phyloP scores from a whole-genome alignment of 2,113 vertebrate species.

The Cololabis saira region DNA sequence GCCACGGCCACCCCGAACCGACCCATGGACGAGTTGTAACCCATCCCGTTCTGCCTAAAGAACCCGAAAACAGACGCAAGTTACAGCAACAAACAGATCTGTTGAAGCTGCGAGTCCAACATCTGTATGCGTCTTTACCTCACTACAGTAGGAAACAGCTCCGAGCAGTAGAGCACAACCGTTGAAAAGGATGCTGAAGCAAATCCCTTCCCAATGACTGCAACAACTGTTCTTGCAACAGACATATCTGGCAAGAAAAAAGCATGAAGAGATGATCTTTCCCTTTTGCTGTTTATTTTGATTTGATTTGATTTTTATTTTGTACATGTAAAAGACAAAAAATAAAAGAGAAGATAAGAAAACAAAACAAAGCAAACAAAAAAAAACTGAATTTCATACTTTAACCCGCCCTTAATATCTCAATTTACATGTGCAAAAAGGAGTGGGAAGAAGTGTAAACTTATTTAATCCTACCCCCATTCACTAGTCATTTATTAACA shows the following conservation, averaged over 20 bases:
- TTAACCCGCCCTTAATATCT: too few relatives aligned
- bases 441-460: too few relatives aligned
- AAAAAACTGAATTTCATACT: too few relatives aligned
- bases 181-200: constrained; percentile 86
- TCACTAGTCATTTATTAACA: too few relatives aligned
- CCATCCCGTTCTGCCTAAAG: constrained; percentile 85
- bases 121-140: constrained; percentile 82
- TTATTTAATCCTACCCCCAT: too few relatives aligned
- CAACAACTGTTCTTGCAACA: constrained; percentile 75
- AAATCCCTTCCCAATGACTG: constrained; percentile 83
- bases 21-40: constrained; percentile 81
- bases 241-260: constrained; percentile 66
- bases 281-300: not conserved
- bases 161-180: constrained; percentile 83
- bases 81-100: not conserved
- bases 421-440: too few relatives aligned
- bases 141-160: constrained; percentile 88
- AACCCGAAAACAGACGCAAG: not conserved
- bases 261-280: not conserved
- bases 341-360: too few relatives aligned
- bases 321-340: too few relatives aligned
- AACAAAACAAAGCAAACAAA: too few relatives aligned
- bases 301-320: too few relatives aligned
- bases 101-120: too few relatives aligned
- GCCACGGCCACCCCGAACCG: constrained; percentile 83